phyloP scores from a whole-genome alignment of 2,797 vertebrate species.

The Propithecus deckenii region DNA sequence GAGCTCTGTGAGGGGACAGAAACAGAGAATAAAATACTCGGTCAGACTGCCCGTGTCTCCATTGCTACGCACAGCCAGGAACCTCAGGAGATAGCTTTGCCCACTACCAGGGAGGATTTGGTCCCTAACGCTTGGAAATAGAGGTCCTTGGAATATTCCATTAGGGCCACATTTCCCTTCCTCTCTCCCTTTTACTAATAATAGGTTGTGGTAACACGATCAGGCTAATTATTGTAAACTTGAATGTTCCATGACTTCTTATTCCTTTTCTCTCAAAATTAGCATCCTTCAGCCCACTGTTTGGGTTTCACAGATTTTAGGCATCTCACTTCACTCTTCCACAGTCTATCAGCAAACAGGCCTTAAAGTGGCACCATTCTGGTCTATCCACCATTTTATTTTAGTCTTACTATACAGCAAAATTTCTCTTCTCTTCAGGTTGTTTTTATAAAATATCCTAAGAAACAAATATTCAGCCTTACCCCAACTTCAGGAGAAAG shows the following conservation, averaged over 20 bases:
- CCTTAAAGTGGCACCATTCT: not conserved
- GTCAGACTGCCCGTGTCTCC: slow-evolving; percentile 34
- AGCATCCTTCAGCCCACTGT: not conserved
- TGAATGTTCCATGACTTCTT: not conserved
- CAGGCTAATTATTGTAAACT: not conserved
- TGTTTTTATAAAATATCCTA: not conserved
- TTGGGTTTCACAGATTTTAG: not conserved
- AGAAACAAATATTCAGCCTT: not conserved
- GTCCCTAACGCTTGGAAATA: not conserved
- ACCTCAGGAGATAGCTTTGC: not conserved
- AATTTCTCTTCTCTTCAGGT: not conserved
- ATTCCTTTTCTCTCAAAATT: not conserved
- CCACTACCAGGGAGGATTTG: not conserved
- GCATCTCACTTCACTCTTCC: not conserved
- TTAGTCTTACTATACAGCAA: not conserved
- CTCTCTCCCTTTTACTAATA: not conserved
- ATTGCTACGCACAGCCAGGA: not conserved
- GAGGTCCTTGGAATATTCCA: not conserved
- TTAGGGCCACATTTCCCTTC: not conserved
- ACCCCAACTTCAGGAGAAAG: slow-evolving; percentile 2
- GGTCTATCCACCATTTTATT: not conserved
- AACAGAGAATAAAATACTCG: slow-evolving; percentile 68
- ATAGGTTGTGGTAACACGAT: not conserved
- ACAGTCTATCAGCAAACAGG: not conserved
- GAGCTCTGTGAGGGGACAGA: slow-evolving; percentile 90